Evolutionary conservation across 2,113 vertebrate species (phyloP).

Genomic region (Dromaius novaehollandiae): DNA sequence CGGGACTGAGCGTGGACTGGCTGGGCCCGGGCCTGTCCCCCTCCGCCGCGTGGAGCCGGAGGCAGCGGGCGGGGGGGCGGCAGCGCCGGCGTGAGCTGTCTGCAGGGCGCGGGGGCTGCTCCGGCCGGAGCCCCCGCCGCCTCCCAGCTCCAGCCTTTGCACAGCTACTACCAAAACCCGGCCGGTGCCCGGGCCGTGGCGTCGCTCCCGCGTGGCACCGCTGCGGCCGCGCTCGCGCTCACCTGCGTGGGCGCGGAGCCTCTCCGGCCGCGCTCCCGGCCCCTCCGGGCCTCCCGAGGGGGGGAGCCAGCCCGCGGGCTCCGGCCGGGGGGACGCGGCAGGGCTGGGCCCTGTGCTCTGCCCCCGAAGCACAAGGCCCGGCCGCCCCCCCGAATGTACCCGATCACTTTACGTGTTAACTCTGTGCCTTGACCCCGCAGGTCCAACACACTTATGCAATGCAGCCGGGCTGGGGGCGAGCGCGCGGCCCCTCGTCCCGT

Average conservation of each 20-base stretch:
- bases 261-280: neutral
- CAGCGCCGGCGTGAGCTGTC: neutral
- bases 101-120: neutral
- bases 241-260: rapidly evolving
- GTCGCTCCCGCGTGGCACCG: neutral
- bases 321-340: neutral
- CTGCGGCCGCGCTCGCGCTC: too few species aligned
- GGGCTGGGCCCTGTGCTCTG: neutral
- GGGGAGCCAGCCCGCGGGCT: neutral
- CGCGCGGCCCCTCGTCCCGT: too few species aligned
- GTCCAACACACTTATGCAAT: constrained; percentile 59
- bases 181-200: neutral
- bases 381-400: neutral
- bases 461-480: neutral
- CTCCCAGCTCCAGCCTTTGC: neutral
- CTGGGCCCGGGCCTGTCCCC: neutral
- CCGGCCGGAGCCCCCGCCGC: neutral
- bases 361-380: neutral
- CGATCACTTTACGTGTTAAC: constrained; percentile 7
- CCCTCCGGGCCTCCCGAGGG: neutral
- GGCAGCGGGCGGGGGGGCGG: rapidly evolving
- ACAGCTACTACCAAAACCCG: neutral
- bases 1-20: neutral
- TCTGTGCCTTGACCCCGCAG: constrained; percentile 64
- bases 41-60: neutral